phyloP scores from a whole-genome alignment of 2,888 invertebrate species.

The Xestia sexstrigata region DNA sequence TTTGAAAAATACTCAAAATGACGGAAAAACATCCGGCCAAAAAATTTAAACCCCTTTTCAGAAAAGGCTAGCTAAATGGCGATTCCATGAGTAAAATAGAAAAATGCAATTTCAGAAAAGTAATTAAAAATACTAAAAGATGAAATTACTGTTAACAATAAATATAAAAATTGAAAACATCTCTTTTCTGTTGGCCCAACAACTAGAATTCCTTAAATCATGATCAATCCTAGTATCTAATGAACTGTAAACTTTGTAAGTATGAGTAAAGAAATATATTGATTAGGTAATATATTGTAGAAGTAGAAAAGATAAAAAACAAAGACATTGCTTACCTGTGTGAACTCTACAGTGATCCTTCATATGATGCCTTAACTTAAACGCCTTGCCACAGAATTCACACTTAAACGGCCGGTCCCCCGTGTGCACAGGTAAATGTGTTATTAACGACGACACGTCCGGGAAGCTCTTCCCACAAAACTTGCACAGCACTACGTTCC shows the following conservation, averaged over 20 bases:
- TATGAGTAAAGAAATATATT: neutral
- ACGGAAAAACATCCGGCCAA: too few relatives aligned
- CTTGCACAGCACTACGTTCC: slow-evolving; percentile 96
- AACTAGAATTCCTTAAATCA: neutral
- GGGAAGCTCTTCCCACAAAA: slow-evolving; percentile 98
- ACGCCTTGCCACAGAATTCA: slow-evolving; percentile 98
- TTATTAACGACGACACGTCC: slow-evolving; percentile 96
- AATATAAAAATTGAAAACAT: neutral
- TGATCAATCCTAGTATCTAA: neutral
- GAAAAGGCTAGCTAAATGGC: neutral
- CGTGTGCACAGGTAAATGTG: slow-evolving; percentile 96
- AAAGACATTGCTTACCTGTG: slow-evolving; percentile 91
- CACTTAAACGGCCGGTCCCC: slow-evolving; percentile 98
- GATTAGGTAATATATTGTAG: neutral
- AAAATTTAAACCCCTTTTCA: too few relatives aligned
- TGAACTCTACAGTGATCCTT: slow-evolving; percentile 98
- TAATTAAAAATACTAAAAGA: neutral
- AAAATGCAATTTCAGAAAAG: neutral
- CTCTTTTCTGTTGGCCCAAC: neutral
- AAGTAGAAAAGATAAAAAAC: neutral
- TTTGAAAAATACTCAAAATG: too few relatives aligned
- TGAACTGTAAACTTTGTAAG: neutral
- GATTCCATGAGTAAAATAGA: neutral
- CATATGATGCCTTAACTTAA: slow-evolving; percentile 98
- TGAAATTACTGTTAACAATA: neutral